phyloP scores from a whole-genome alignment of 1,140 invertebrate genomes.

The Lordiphosa clarofinis region DNA sequence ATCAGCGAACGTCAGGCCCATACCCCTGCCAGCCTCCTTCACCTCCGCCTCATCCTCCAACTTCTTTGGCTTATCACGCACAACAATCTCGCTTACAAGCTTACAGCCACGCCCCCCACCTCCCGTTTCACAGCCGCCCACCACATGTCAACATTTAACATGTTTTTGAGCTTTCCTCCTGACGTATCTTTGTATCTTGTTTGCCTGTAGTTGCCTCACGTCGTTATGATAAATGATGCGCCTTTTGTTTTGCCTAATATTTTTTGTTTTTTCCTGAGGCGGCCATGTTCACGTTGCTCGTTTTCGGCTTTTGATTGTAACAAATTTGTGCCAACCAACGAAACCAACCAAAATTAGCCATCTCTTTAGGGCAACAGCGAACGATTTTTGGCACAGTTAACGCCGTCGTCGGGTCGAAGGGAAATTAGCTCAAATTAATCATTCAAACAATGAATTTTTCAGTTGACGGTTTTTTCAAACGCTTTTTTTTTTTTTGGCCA shows the following conservation, averaged over 20 bases:
- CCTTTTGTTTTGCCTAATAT: slow-evolving; percentile 60
- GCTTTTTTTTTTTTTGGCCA: slow-evolving; percentile 29
- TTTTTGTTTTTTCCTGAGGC: slow-evolving; percentile 35
- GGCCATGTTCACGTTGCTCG: slow-evolving; percentile 54
- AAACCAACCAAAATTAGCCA: slow-evolving; percentile 51
- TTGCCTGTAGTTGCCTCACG: slow-evolving; percentile 52
- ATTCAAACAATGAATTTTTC: slow-evolving; percentile 52
- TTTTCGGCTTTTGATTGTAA: slow-evolving; percentile 66
- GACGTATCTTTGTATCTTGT: slow-evolving; percentile 43
- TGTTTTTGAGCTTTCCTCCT: slow-evolving; percentile 50
- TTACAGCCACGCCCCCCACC: slow-evolving; percentile 23
- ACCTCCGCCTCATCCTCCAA: neutral
- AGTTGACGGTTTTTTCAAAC: slow-evolving; percentile 45
- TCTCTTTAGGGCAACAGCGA: slow-evolving; percentile 35
- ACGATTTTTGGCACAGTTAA: slow-evolving; percentile 70
- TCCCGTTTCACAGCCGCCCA: slow-evolving; percentile 33
- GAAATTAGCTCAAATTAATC: slow-evolving; percentile 67
- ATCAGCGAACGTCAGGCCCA: slow-evolving; percentile 29
- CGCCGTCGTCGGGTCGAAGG: slow-evolving; percentile 17
- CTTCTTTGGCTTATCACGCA: slow-evolving; percentile 51
- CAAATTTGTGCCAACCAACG: slow-evolving; percentile 61
- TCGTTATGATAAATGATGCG: slow-evolving; percentile 76
- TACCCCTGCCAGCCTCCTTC: neutral
- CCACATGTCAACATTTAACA: slow-evolving; percentile 76
- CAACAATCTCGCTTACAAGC: slow-evolving; percentile 61